Evolutionary conservation across 2,797 vertebrate species (phyloP).

Genomic region (Acanthornis magna): DNA sequence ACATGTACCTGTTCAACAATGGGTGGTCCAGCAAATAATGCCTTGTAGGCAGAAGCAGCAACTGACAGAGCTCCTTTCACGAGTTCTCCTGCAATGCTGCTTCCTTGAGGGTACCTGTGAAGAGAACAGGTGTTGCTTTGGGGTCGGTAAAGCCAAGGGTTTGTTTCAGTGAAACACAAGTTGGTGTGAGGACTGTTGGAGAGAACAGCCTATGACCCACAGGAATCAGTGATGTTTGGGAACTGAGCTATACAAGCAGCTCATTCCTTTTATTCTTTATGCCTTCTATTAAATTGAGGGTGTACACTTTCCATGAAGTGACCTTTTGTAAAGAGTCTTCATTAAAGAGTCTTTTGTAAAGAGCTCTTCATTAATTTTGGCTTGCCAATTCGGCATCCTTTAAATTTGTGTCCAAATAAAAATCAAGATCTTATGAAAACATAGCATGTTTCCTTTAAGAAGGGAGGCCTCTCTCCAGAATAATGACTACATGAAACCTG

Average conservation of each 20-base stretch:
- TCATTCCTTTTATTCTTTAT: neutral
- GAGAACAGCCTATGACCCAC: neutral
- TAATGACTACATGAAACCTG: neutral
- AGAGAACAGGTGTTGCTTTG: neutral
- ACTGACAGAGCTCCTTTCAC: slow-evolving; percentile 95
- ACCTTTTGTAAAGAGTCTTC: neutral
- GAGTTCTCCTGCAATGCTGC: slow-evolving; percentile 90
- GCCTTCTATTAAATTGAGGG: neutral
- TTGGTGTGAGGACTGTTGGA: neutral
- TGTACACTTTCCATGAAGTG: neutral
- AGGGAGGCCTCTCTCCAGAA: neutral
- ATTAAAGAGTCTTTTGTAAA: too few species aligned
- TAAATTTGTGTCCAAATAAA: neutral
- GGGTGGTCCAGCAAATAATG: slow-evolving; percentile 92
- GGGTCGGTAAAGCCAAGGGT: neutral
- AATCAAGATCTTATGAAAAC: neutral
- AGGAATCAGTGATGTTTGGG: neutral
- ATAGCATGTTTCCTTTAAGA: neutral
- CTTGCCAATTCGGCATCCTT: neutral
- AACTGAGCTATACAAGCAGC: neutral
- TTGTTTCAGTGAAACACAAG: neutral
- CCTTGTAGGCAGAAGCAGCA: slow-evolving; percentile 96
- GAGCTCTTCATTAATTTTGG: neutral
- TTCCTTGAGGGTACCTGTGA: slow-evolving; percentile 67
- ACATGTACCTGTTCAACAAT: slow-evolving; percentile 83